Evolutionary conservation across 2,888 invertebrate species (phyloP).

Genomic region (Brenthis ino): DNA sequence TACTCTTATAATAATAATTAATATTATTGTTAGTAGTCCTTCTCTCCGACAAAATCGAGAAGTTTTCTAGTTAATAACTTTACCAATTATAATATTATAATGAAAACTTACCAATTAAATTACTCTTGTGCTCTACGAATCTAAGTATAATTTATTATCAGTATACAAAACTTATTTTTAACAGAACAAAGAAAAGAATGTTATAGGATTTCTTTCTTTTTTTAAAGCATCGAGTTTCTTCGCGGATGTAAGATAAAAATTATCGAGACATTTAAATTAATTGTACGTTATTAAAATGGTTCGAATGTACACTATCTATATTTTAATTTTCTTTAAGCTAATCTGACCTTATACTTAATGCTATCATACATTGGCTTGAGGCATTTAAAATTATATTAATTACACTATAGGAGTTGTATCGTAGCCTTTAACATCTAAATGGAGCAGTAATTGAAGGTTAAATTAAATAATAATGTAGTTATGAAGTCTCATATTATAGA

Average conservation of each 20-base stretch:
- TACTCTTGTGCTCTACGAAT: no score
- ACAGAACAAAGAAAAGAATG: no score
- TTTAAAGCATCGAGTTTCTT: background rate
- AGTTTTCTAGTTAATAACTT: no score
- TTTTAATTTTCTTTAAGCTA: conserved; percentile 9
- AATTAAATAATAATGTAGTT: background rate
- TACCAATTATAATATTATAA: no score
- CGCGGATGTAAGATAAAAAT: background rate
- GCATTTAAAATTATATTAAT: conserved; percentile 25
- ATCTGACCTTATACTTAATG: conserved; percentile 28
- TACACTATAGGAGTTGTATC: conserved; percentile 26
- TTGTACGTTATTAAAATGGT: conserved; percentile 13
- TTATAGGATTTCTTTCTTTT: no score
- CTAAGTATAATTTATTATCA: no score
- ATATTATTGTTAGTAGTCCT: no score
- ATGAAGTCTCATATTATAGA: background rate
- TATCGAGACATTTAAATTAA: conserved; percentile 9
- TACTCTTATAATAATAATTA: no score
- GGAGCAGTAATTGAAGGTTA: conserved; percentile 25
- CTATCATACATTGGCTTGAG: conserved; percentile 14
- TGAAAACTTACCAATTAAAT: no score
- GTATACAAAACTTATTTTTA: no score
- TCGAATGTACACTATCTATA: conserved; percentile 10
- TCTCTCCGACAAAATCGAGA: no score
- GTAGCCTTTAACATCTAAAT: conserved; percentile 19